Evolutionary conservation across 1,140 invertebrate species (phyloP).

Genomic region (Lepidotrigona ventralis): DNA sequence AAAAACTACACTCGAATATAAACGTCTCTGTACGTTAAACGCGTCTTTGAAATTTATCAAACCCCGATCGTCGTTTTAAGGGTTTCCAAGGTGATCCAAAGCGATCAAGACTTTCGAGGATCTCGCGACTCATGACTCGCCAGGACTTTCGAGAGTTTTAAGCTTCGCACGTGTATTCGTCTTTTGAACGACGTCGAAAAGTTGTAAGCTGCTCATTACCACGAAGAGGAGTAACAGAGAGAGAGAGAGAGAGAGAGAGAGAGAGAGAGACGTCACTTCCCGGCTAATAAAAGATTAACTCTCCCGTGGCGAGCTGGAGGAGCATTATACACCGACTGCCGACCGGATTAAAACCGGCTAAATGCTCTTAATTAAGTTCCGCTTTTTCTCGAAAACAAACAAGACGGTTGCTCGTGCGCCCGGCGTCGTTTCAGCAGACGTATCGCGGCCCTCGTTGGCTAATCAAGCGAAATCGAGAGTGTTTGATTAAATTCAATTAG

Average conservation of each 20-base stretch:
- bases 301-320: constrained; percentile 10
- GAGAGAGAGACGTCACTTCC: constrained; percentile 17
- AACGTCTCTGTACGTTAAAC: too few species aligned
- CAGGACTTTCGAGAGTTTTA: too few species aligned
- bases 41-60: too few species aligned
- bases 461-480: not conserved
- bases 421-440: not conserved
- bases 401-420: not conserved
- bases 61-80: too few species aligned
- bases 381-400: constrained; percentile 4
- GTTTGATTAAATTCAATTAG: not conserved
- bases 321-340: constrained; percentile 18
- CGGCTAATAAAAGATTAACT: constrained; percentile 31
- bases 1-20: too few species aligned
- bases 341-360: constrained; percentile 18
- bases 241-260: not conserved
- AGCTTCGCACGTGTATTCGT: not conserved
- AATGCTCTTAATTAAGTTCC: constrained; percentile 28
- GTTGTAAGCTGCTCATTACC: not conserved
- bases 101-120: too few species aligned
- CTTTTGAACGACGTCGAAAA: constrained; percentile 6
- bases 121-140: too few species aligned
- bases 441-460: not conserved
- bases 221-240: not conserved
- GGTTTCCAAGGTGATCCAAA: too few species aligned